Percentiles rank a stretch among this genome's conserved stretches.
phyloP scores from a whole-genome alignment of 1,140 invertebrate genomes.

The Nephotettix cincticeps region DNA sequence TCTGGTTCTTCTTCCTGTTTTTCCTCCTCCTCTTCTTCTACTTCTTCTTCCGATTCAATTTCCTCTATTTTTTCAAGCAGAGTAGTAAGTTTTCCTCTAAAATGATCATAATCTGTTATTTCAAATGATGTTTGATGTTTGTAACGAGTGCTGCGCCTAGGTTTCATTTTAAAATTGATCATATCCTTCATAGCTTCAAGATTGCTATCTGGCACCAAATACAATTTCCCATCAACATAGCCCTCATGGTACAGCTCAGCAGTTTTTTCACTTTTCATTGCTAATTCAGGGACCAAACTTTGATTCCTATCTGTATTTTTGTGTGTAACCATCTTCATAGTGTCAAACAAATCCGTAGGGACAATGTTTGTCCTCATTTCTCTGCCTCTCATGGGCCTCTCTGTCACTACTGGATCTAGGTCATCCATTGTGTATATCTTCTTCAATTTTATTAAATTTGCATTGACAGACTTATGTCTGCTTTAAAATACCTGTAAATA shows the following conservation, averaged over 20 bases:
- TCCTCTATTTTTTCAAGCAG: background rate
- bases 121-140: slow-evolving; percentile 18
- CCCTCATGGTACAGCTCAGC: background rate
- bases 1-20: background rate
- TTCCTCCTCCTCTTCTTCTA: background rate
- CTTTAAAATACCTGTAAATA: too few species aligned
- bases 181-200: slow-evolving; percentile 8
- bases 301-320: background rate
- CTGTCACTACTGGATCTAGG: background rate
- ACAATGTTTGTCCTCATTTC: background rate
- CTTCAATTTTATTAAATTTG: too few species aligned
- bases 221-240: slow-evolving; percentile 11
- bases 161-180: slow-evolving; percentile 9
- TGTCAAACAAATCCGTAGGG: background rate
- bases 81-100: background rate
- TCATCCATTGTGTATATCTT: background rate
- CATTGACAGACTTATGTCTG: too few species aligned
- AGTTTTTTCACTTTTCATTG: background rate
- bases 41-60: background rate
- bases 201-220: background rate
- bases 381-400: background rate
- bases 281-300: background rate
- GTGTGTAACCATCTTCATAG: background rate
- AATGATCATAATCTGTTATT: slow-evolving; percentile 1
- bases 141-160: background rate